phyloP scores from a whole-genome alignment of 1,140 invertebrate species.

The Cyclargus thomasi region DNA sequence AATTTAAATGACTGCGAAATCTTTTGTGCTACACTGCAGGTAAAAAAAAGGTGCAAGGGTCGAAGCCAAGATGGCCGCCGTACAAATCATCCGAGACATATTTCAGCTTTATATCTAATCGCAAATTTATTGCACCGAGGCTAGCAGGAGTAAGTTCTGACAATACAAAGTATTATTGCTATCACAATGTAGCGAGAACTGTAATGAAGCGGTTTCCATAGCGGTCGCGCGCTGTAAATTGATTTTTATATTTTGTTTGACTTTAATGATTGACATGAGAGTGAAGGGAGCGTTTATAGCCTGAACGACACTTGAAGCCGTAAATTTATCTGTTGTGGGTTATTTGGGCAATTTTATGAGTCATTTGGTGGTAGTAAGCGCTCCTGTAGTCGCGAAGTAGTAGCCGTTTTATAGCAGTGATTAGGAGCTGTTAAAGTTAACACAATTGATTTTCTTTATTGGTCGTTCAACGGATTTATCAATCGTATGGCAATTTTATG shows the following conservation, averaged over 20 bases:
- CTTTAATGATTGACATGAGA: conserved; percentile 72
- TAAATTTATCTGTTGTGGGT: conserved; percentile 65
- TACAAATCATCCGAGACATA: conserved; percentile 58
- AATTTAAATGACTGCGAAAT: conserved; percentile 54
- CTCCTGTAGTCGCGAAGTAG: conserved; percentile 41
- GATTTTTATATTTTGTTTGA: conserved; percentile 76
- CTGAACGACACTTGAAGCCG: conserved; percentile 48
- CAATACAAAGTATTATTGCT: conserved; percentile 68
- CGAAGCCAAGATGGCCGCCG: conserved; percentile 50
- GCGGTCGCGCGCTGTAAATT: conserved; percentile 64
- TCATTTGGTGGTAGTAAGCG: conserved; percentile 62
- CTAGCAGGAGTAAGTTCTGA: conserved; percentile 60
- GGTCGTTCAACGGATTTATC: background rate
- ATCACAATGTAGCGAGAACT: conserved; percentile 34
- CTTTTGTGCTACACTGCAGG: conserved; percentile 51
- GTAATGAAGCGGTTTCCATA: conserved; percentile 70
- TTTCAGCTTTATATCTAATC: conserved; percentile 67
- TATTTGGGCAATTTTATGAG: conserved; percentile 71
- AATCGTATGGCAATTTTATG: background rate
- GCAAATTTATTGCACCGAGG: conserved; percentile 71
- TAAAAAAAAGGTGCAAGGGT: conserved; percentile 46
- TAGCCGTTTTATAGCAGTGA: conserved; percentile 33
- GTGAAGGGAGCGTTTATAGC: conserved; percentile 52
- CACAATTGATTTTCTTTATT: conserved; percentile 11
- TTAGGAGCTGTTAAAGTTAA: conserved; percentile 3